These are phyloP conservation scores for Pangasius larnaudii DNA, from an alignment of 2,797 vertebrate species.

Conservation along the genomic window DNA sequence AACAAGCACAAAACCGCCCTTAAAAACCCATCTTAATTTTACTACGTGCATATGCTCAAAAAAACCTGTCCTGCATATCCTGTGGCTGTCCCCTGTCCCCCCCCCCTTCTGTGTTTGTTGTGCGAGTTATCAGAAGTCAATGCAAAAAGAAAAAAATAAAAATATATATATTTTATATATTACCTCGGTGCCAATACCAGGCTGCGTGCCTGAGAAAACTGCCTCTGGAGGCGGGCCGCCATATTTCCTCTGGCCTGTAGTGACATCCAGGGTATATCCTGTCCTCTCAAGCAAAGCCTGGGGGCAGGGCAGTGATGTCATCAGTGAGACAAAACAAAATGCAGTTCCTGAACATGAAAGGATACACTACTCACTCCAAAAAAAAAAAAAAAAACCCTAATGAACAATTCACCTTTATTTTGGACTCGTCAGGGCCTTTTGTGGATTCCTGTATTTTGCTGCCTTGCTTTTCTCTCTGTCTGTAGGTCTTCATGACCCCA, in stretches of 20 bases:
- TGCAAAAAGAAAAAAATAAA: background rate
- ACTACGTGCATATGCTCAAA: background rate
- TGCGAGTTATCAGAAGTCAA: background rate
- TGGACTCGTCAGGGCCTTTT: conserved; percentile 95
- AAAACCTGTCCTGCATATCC: background rate
- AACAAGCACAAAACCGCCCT: background rate
- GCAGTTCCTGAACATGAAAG: background rate
- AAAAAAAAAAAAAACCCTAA: background rate
- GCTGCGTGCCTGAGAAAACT: conserved; percentile 88
- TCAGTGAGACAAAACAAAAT: background rate
- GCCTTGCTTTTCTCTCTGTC: conserved; percentile 98
- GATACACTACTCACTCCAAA: background rate
- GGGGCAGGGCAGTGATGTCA: background rate
- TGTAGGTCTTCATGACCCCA: conserved; percentile 99
- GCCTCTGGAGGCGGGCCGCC: conserved; percentile 94
- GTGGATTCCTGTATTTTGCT: conserved; percentile 95
- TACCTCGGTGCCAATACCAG: conserved; percentile 97
- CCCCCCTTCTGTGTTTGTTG: background rate
- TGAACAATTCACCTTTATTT: conserved; percentile 88
- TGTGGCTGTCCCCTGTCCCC: too few species aligned
- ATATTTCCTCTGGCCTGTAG: conserved; percentile 97
- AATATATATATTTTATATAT: background rate
- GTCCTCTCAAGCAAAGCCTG: conserved; percentile 94
- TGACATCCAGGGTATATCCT: conserved; percentile 96
- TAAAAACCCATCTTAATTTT: background rate